Evolutionary conservation across 2,113 vertebrate species (phyloP).

Genomic region (Xiphophorus maculatus): DNA sequence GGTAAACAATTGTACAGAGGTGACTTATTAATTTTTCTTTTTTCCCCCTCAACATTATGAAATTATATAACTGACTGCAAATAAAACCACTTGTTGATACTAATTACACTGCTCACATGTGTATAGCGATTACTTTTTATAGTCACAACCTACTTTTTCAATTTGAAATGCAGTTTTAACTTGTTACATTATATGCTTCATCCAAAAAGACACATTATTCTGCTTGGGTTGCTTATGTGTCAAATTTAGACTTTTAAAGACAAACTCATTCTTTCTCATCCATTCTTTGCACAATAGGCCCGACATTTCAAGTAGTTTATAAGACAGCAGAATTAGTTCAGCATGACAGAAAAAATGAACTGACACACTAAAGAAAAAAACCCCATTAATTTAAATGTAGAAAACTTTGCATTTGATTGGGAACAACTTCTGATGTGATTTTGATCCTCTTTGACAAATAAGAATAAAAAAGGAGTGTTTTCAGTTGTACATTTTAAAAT

Average conservation of each 20-base stretch:
- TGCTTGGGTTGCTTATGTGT: neutral
- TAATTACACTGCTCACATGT: neutral
- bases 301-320: too few species aligned
- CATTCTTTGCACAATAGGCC: too few species aligned
- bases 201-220: neutral
- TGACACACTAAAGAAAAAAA: neutral
- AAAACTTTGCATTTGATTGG: neutral
- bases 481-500: too few species aligned
- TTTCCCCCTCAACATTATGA: neutral
- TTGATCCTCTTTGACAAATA: neutral
- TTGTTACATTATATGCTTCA: neutral
- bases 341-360: neutral
- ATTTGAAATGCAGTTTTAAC: neutral
- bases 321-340: neutral
- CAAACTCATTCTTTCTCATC: too few species aligned
- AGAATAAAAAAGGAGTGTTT: neutral
- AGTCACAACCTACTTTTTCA: neutral
- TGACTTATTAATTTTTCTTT: accelerated
- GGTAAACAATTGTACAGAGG: neutral
- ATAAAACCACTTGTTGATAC: neutral
- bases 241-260: too few species aligned
- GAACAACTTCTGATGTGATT: neutral
- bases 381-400: too few species aligned
- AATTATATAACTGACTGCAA: neutral
- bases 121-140: neutral